Base-by-base conservation (phyloP, 2,113 vertebrate species). In the Rhinolophus sinicus region DNA sequence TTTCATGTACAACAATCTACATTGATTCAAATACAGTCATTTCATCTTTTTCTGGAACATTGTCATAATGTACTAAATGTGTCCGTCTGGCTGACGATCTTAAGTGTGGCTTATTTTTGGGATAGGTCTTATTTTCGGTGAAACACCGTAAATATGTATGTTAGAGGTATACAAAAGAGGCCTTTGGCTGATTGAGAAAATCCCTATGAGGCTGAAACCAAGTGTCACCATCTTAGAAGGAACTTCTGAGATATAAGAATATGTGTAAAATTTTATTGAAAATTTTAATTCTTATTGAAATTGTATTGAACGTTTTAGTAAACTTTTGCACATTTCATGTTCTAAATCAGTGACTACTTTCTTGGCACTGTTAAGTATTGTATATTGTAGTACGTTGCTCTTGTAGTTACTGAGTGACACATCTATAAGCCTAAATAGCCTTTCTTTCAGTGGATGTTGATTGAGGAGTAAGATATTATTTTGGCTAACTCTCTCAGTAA, bases 221-320 rank as follows among this genome's bases (percentile, higher is more conserved):
- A 72, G 47, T 40, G 81, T 52, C n/a, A 87, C 54, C 9, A 81
- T 44, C 26, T 16, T 85, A 75, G 75, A 78, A 92, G 28, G 52
- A 47, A 54, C 50, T 54, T 96, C 26, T 54, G 52, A 82, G 26
- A n/a, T 93, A 82, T 16, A 73, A 47, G 44, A 77, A 65, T 67
- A 65, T 73, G 38, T 93, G 12, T 50, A 93, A 87, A 82, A 44
- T 60, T 64, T 89, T 92, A 76, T 58, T 62, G 35, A 77, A 76
- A 19, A 26, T 88, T 95, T 86, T 62, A 96, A 35, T 73, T 88
- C 76, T 91, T 58, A 69, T 2, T 93, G 33, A 54, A 70, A 38
- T 81, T 90, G 72, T 75, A 50, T 72, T 75, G 78, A 89, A 33
- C 9, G 73, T 60, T 93, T 81, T 44, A 85, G 11, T 95, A 65